Conservation (phyloP, 2,888 invertebrate genomes). For the Elysia crispata region DNA sequence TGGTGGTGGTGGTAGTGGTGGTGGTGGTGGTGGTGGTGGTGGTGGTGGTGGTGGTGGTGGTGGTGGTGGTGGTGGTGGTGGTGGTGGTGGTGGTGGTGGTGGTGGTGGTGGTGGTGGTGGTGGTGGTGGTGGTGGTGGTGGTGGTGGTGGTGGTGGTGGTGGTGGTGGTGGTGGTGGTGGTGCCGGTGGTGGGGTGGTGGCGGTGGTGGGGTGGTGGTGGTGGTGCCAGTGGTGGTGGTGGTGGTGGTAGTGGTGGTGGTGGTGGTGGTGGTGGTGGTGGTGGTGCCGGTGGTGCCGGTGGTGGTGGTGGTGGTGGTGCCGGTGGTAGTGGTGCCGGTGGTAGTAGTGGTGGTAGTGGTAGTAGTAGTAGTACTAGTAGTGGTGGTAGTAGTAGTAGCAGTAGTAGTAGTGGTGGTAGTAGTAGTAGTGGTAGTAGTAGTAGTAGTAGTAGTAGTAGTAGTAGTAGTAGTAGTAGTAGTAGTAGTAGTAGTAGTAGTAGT, state of each 20-base stretch:
- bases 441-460: conserved; percentile 41
- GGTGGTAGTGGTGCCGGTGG: no score
- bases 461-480: conserved; percentile 42
- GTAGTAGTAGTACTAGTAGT: conserved; percentile 11
- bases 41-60: conserved; percentile 24
- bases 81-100: conserved; percentile 21
- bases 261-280: conserved; percentile 7
- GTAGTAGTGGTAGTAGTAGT: conserved; percentile 30
- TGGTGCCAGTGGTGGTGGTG: no score
- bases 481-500: conserved; percentile 38
- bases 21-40: conserved; percentile 12
- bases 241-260: conserved; percentile 13
- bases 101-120: background rate
- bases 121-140: conserved; percentile 26
- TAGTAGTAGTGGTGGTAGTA: no score
- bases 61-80: conserved; percentile 24
- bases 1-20: conserved; percentile 22
- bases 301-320: conserved; percentile 7
- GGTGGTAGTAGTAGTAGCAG: no score
- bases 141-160: conserved; percentile 27
- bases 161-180: conserved; percentile 15
- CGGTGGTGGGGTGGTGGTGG: no score
- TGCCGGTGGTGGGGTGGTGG: no score
- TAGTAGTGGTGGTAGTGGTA: conserved; percentile 5
- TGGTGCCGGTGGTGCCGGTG: background rate